Evolutionary conservation across 1,140 invertebrate species (phyloP).

Genomic region (Platorchestia sp.): DNA sequence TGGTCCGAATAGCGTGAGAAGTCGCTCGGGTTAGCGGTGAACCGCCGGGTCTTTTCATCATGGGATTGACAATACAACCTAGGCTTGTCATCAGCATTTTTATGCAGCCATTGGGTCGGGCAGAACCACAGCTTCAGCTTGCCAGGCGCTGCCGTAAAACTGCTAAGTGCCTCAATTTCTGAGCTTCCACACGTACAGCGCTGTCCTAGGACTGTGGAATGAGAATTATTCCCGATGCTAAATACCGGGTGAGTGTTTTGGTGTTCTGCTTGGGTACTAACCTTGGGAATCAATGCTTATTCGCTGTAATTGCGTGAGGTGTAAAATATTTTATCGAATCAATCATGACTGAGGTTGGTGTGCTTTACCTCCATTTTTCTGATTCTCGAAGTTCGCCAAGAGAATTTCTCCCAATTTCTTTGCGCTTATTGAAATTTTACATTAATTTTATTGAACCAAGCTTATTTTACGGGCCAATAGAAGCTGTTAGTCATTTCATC

Average conservation of each 20-base stretch:
- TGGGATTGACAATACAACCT: neutral
- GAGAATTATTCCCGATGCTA: neutral
- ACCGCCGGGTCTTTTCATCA: conserved; percentile 33
- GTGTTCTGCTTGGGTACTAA: neutral
- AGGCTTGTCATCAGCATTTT: conserved; percentile 31
- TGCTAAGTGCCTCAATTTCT: conserved; percentile 11
- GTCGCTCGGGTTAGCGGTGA: conserved; percentile 2
- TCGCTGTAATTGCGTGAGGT: neutral
- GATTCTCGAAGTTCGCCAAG: neutral
- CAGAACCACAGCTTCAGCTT: conserved; percentile 12
- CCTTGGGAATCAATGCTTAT: neutral
- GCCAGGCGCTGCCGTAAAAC: conserved; percentile 7
- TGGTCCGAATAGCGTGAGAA: neutral
- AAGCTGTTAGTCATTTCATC: no score
- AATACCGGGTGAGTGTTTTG: neutral
- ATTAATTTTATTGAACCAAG: neutral
- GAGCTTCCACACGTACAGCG: neutral
- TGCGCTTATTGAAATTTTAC: neutral
- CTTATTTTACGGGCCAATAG: neutral
- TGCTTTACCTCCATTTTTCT: neutral
- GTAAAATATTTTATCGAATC: neutral
- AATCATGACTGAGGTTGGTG: neutral
- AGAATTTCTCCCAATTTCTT: neutral
- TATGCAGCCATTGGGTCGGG: neutral
- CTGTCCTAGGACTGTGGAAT: neutral